A percentile compares a stretch with the other conserved stretches of the same genome.
These are phyloP conservation scores for Haemorhous mexicanus DNA, from an alignment of 2,113 vertebrate genomes.

Conservation along the genomic window DNA sequence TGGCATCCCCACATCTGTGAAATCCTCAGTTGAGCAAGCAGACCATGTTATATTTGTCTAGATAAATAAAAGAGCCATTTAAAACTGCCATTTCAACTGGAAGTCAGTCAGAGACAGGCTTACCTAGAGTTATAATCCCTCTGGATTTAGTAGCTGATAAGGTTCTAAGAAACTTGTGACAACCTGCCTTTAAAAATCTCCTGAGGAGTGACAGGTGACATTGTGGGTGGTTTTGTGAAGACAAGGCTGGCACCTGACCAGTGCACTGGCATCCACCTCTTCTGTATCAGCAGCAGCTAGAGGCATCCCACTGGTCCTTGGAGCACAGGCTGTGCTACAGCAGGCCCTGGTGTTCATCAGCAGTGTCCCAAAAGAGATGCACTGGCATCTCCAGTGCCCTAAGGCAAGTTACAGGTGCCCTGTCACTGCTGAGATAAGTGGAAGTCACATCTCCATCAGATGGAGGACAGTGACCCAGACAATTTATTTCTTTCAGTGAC, in stretches of 20 bases:
- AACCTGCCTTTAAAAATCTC: neutral
- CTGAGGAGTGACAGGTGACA: neutral
- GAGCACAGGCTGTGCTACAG: accelerated
- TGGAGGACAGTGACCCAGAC: neutral
- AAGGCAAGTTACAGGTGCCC: neutral
- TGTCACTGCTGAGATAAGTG: neutral
- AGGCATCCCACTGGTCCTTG: neutral
- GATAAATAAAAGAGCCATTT: neutral
- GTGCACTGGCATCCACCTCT: neutral
- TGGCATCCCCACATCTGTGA: neutral
- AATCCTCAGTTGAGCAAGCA: neutral
- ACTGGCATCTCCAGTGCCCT: neutral
- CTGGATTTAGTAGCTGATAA: neutral
- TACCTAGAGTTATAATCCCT: neutral
- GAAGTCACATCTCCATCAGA: neutral
- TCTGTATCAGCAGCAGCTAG: neutral
- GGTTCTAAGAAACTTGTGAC: neutral
- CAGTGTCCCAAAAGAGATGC: neutral
- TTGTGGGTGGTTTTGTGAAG: neutral
- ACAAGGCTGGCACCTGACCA: neutral
- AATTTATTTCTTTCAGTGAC: neutral
- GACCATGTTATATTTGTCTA: neutral
- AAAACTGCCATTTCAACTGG: neutral
- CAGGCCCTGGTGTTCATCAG: neutral
- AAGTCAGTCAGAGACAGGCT: neutral